Evolutionary conservation across 2,888 invertebrate species (phyloP).

Genomic region (Apocheima hispidaria): DNA sequence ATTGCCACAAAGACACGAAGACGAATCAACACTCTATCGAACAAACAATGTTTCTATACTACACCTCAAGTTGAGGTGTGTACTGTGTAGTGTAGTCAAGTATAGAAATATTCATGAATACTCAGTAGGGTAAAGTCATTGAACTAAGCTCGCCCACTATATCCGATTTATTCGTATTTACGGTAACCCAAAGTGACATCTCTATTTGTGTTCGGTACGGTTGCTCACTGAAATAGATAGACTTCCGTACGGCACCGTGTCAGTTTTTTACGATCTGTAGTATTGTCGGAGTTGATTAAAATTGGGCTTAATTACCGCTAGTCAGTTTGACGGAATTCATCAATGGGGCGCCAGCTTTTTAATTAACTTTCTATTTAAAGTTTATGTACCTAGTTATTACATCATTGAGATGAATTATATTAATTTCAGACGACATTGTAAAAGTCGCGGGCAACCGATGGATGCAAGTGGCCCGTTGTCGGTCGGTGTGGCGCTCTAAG

Average conservation of each 20-base stretch:
- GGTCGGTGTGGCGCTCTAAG: too few species aligned
- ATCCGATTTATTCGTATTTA: conserved; percentile 12
- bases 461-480: too few species aligned
- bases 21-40: too few species aligned
- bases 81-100: too few species aligned
- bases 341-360: conserved; percentile 4
- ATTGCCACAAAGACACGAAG: too few species aligned
- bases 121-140: neutral
- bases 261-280: conserved; percentile 25
- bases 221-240: conserved; percentile 14
- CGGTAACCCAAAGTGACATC: conserved; percentile 10
- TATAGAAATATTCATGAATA: too few species aligned
- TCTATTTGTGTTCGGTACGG: conserved; percentile 11
- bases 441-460: too few species aligned
- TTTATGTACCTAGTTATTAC: neutral
- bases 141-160: neutral
- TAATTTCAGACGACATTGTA: too few species aligned
- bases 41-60: too few species aligned
- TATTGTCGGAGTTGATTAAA: conserved; percentile 33
- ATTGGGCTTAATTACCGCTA: conserved; percentile 29
- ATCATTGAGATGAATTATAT: too few species aligned
- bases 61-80: too few species aligned
- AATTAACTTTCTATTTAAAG: conserved; percentile 8
- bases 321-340: conserved; percentile 7
- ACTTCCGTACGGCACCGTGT: conserved; percentile 28